A percentile compares a stretch with the other conserved stretches of the same genome.
phyloP scores from a whole-genome alignment of 1,140 invertebrate species.

The Druon quercuslanigerum region DNA sequence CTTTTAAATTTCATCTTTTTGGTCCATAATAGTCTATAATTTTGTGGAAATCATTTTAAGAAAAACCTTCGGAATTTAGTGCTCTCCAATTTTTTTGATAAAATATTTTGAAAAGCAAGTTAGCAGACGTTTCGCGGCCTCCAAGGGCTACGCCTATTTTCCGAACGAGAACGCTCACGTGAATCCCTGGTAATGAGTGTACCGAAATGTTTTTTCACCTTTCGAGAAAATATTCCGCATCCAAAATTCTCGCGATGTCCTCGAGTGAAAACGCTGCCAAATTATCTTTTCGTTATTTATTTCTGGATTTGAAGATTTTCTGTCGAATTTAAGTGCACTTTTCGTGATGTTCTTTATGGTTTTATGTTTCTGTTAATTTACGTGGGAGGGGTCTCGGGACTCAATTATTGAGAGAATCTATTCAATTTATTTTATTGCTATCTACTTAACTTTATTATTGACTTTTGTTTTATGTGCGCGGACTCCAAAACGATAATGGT shows the following conservation, averaged over 20 bases:
- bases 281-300: background rate
- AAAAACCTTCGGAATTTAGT: background rate
- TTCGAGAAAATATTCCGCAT: slow-evolving; percentile 12
- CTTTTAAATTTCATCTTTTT: slow-evolving; percentile 42
- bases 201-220: slow-evolving; percentile 29
- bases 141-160: slow-evolving; percentile 72
- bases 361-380: too few relatives aligned
- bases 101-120: background rate
- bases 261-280: slow-evolving; percentile 1
- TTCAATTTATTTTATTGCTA: background rate
- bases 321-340: too few relatives aligned
- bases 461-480: background rate
- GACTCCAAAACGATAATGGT: background rate
- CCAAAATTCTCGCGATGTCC: background rate
- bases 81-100: background rate
- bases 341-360: background rate
- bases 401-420: background rate
- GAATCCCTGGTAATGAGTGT: slow-evolving; percentile 56
- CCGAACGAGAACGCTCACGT: slow-evolving; percentile 67
- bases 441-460: background rate
- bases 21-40: background rate
- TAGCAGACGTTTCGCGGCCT: slow-evolving; percentile 50
- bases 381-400: too few relatives aligned
- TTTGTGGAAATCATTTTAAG: background rate
- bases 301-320: background rate